Evolutionary conservation across 2,113 vertebrate species (phyloP), one percentile per base, ranked within the genome.

Genomic region (Phaethon lepturus): DNA sequence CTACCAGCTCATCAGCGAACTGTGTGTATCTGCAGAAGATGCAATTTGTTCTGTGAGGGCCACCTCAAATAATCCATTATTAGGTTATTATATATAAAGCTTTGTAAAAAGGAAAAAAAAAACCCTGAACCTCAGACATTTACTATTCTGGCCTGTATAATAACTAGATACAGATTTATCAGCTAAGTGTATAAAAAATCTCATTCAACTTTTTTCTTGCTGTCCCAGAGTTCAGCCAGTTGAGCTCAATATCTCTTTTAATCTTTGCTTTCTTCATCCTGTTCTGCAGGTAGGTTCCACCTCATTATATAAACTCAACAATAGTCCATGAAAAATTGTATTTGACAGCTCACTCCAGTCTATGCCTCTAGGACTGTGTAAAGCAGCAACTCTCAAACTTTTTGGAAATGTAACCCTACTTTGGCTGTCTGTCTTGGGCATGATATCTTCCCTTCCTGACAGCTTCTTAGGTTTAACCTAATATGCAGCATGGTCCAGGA

Each of bases 291-390:
- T 94, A 91, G 42, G 24, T 79, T 92, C 76, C 63, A 94, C 62
- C 84, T 94, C 93, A 83, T 97, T 96, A 94, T 72, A 94, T 40
- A 82, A 86, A 76, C 53, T 73, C 76, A 81, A 53, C 42, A 76
- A 82, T 8, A 62, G 23, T 19, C 77, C 87, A 52, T 91, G 89
- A 95, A 94, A 95, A 87, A 88, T 45, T 40, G 44, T 33, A 58
- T 72, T 85, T 95, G 96, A 91, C 96, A 96, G 91, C 62, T 94
- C 69, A 19, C 94, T 97, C 80, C 91, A 89, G 35, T 47, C 86
- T 75, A 26, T 94, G 60, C 73, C 86, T 91, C 64, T 38, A 95
- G 89, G 77, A 96, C 40, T 67, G 44, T 0, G 0, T 64, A 77
- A 90, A 88, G 47, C 45, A 92, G 45, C 58, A 84, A 55, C 62